Percentiles rank a stretch among this genome's conserved stretches.
Evolutionary conservation across 1,140 invertebrate genomes (phyloP).

Genomic region (Drosophila busckii): DNA sequence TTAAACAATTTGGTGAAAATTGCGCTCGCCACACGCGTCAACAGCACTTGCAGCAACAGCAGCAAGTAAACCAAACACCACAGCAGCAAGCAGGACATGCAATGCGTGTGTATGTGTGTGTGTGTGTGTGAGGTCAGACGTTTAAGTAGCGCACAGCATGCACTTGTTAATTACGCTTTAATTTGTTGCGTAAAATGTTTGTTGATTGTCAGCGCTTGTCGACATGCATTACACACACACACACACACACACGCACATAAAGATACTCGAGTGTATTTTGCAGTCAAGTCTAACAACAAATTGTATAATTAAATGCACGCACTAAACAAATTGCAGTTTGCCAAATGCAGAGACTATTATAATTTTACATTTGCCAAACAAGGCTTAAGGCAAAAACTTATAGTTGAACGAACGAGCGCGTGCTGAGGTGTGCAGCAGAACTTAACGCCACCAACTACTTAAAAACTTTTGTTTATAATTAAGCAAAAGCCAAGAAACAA

Average conservation of each 20-base stretch:
- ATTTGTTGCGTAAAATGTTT: conserved; percentile 77
- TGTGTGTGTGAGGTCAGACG: conserved; percentile 18
- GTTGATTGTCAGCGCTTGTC: conserved; percentile 66
- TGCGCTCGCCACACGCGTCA: conserved; percentile 71
- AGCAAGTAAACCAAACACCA: conserved; percentile 39
- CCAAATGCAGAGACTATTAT: conserved; percentile 42
- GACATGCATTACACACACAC: conserved; percentile 71
- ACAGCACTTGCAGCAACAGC: conserved; percentile 65
- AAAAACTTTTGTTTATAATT: conserved; percentile 72
- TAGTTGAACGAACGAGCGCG: too few relatives aligned
- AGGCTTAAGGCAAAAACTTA: too few relatives aligned
- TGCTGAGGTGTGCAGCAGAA: too few relatives aligned
- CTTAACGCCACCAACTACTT: conserved; percentile 65
- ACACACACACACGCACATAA: conserved; percentile 30
- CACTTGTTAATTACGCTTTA: conserved; percentile 76
- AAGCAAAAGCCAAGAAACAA: conserved; percentile 63
- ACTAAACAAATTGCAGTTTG: conserved; percentile 31
- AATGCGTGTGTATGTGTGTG: neutral
- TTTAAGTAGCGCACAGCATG: conserved; percentile 59
- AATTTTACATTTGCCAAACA: conserved; percentile 59
- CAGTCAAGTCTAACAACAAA: conserved; percentile 58
- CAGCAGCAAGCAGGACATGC: conserved; percentile 42
- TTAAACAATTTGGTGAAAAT: conserved; percentile 75
- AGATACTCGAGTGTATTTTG: too few relatives aligned
- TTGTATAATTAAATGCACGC: conserved; percentile 69